Conservation (phyloP, 1,140 invertebrate species). For the Philotrypesis tridentata region DNA sequence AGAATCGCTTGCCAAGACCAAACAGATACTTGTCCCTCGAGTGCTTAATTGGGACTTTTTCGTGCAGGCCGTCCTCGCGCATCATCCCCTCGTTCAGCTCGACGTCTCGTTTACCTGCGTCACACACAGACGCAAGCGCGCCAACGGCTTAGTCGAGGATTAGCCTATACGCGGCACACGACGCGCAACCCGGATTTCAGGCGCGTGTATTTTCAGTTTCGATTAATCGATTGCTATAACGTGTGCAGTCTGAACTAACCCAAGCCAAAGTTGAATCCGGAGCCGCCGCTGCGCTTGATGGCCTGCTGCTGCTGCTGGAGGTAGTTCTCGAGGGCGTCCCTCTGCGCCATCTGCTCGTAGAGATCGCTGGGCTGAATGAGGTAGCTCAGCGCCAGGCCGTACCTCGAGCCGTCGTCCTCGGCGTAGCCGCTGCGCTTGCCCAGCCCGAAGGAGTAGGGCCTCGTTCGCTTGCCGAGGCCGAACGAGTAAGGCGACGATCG, state of each 20-base stretch:
- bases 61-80: neutral
- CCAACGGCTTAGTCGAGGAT: too few relatives aligned
- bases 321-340: constrained; percentile 49
- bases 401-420: neutral
- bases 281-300: constrained; percentile 59
- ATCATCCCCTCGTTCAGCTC: neutral
- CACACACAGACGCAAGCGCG: too few relatives aligned
- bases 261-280: constrained; percentile 39
- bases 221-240: too few relatives aligned
- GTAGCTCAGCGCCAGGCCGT: constrained; percentile 21
- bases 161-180: too few relatives aligned
- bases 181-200: too few relatives aligned
- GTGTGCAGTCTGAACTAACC: too few relatives aligned
- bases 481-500: constrained; percentile 73
- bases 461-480: constrained; percentile 76
- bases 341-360: constrained; percentile 41
- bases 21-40: constrained; percentile 62
- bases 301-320: constrained; percentile 35
- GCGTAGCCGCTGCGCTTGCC: constrained; percentile 66
- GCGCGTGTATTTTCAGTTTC: too few relatives aligned
- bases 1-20: constrained; percentile 67
- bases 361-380: constrained; percentile 43
- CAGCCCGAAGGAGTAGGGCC: constrained; percentile 71
- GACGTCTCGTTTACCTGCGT: constrained; percentile 65
- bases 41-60: constrained; percentile 56